A percentile compares a stretch with the other conserved stretches of the same genome.
phyloP scores from a whole-genome alignment of 1,140 invertebrate species.

The Pectinophora gossypiella region DNA sequence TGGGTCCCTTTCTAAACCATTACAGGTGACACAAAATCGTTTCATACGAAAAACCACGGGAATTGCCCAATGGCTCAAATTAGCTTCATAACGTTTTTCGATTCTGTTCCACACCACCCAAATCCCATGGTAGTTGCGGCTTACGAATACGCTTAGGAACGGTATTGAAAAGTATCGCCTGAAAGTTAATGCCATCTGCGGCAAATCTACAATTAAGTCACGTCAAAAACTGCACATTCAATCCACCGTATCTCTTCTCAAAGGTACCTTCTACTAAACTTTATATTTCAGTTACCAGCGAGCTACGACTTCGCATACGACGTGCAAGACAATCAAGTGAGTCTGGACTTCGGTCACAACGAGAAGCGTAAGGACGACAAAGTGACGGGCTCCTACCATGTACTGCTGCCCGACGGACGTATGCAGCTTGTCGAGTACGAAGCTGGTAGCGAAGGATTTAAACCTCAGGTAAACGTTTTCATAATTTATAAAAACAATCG shows the following conservation, averaged over 20 bases:
- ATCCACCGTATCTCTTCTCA: background rate
- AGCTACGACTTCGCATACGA: constrained; percentile 82
- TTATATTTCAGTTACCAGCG: constrained; percentile 74
- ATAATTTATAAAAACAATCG: no score
- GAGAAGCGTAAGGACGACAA: constrained; percentile 79
- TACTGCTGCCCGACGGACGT: constrained; percentile 80
- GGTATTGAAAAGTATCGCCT: no score
- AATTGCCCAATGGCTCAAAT: no score
- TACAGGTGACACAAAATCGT: background rate
- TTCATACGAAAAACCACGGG: no score
- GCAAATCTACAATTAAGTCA: background rate
- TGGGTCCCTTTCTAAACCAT: constrained; percentile 8
- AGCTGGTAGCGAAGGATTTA: constrained; percentile 80
- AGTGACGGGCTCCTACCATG: constrained; percentile 79
- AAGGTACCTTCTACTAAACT: background rate
- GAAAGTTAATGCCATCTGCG: no score
- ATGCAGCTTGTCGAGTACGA: constrained; percentile 80
- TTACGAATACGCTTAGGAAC: no score
- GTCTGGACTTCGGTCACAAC: constrained; percentile 79
- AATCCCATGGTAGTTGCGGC: no score
- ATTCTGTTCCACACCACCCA: no score
- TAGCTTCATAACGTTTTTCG: no score
- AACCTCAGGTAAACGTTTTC: constrained; percentile 79
- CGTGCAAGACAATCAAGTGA: constrained; percentile 76
- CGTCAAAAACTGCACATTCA: background rate